Base-by-base conservation (phyloP, 2,797 vertebrate species). In the Sebastes itinus region DNA sequence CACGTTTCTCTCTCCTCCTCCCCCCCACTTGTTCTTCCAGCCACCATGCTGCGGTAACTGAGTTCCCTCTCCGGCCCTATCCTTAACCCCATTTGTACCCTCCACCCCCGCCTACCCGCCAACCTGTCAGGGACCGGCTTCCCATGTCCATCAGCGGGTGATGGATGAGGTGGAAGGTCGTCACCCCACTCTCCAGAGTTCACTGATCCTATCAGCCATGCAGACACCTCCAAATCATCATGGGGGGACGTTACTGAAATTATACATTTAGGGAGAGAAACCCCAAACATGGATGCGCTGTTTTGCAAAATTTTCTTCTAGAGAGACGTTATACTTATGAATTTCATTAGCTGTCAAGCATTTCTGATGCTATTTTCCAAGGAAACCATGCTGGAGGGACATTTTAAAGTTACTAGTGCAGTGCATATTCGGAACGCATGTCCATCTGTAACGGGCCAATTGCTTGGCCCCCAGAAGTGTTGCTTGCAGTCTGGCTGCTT, bases 151-250 rank as follows among this genome's bases (percentile, higher is more conserved):
- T 96, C 95, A 95, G 60, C 4, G 87, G 73, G 92, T 97, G 96
- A 96, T 96, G 94, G 95, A 97, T 97, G 95, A 94, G 96, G 95
- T 96, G 87, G 94, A 93, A 96, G 95, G 95, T 95, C 93, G 2
- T 86, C 90, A 95, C 94, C 94, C 92, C 92, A 95, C 93, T 95
- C 94, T 90, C 84, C 71, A 86, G 91, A 93, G 95, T 95, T 95
- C 92, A 94, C 84, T 66, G 84, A 94, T 93, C 90, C 92, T 89
- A 95, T 94, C 95, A 94, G 92, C 90, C 88, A 92, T 90, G 87
- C 91, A 93, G 91, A 93, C 92, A 91, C 90, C 82, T 91, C 90
- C 83, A 87, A 88, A 89, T 93, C 89, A 93, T 87, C 90, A 65
- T 30, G 71, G 77, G 70, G 70, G 62, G 72, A 61, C 61, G 35